Evolutionary conservation across 2,888 invertebrate genomes (phyloP), one percentile per base, ranked within the genome.

Genomic region (Drosophila leonis): DNA sequence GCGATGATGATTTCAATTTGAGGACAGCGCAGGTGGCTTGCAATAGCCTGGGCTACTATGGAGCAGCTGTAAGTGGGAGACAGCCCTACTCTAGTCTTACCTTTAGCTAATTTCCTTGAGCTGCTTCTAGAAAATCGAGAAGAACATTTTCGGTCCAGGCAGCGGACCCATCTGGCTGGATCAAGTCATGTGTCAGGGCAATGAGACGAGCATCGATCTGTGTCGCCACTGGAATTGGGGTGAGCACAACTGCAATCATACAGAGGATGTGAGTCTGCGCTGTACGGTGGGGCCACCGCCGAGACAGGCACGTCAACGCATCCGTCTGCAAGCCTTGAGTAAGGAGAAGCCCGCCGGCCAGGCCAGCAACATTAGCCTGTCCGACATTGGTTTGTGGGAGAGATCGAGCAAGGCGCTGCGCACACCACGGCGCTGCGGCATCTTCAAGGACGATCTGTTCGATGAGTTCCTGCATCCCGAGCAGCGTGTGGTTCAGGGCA

Each of bases 1-100:
- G 97, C 91, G 96, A 97, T 84, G 97, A 97, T 87, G 95, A 96
- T 82, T 97, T 97, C 88, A 94, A 95, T 54, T 93, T 94, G 20
- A 93, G 94, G 49, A 95, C 96, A 29, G 97, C 96, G 0, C 94
- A 94, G 79, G 95, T 95, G 0, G 94, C 95, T 24, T 96, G 96
- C 80, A 94, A 93, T 65, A 93, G 94, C 2, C 86, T 95, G 62
- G 95, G 95, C 7, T 94, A 93, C 74, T 93, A 92, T 51, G 95
- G 95, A 6, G 82, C 83, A 24, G 94, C 94, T 15, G 90, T 93
- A 78, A 81, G 86, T 63, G 20, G 27, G 4, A 12, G 12, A 12
- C 15, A 27, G 1, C 9, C 6, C 13, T 1, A 18, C n/a, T 10
- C n/a, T 10, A n/a, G 2, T 5, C 35, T 2, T 5, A 29, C 2